phyloP scores from a whole-genome alignment of 2,797 vertebrate species.

The Sylvilagus floridanus region DNA sequence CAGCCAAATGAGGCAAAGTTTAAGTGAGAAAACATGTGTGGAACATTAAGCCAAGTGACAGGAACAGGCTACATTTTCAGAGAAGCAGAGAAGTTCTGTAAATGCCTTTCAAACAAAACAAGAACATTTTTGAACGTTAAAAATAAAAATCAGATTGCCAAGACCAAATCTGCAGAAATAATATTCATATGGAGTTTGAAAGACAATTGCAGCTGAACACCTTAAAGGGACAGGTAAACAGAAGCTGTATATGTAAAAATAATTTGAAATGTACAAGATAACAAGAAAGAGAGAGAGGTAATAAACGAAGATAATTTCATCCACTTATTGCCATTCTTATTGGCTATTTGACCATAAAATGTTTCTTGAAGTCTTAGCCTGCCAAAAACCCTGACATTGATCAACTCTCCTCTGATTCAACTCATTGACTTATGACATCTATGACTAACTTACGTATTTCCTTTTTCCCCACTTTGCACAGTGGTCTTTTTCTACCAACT shows the following conservation, averaged over 20 bases:
- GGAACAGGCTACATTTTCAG: slow-evolving; percentile 78
- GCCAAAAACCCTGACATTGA: slow-evolving; percentile 22
- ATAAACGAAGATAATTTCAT: neutral
- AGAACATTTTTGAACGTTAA: slow-evolving; percentile 72
- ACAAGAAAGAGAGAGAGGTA: neutral
- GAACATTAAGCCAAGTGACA: slow-evolving; percentile 87
- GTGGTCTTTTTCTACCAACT: slow-evolving; percentile 1
- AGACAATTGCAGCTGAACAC: slow-evolving; percentile 15
- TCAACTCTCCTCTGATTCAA: neutral
- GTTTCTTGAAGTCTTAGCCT: neutral
- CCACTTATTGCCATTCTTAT: neutral
- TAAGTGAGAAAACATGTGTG: slow-evolving; percentile 90
- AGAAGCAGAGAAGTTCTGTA: slow-evolving; percentile 78
- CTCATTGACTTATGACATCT: neutral
- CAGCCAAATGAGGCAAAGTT: slow-evolving; percentile 90
- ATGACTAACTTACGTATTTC: neutral
- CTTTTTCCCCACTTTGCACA: neutral
- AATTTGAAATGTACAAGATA: neutral
- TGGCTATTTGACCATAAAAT: neutral
- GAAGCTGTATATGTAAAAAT: slow-evolving; percentile 27
- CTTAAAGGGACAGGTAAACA: slow-evolving; percentile 43
- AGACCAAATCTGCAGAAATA: slow-evolving; percentile 66
- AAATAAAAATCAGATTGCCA: slow-evolving; percentile 57
- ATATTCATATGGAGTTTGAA: slow-evolving; percentile 67
- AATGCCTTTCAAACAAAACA: slow-evolving; percentile 77